A percentile compares a stretch with the other conserved stretches of the same genome.
phyloP scores from a whole-genome alignment of 2,888 invertebrate genomes.

The Ashinkailepas kermadecensis region DNA sequence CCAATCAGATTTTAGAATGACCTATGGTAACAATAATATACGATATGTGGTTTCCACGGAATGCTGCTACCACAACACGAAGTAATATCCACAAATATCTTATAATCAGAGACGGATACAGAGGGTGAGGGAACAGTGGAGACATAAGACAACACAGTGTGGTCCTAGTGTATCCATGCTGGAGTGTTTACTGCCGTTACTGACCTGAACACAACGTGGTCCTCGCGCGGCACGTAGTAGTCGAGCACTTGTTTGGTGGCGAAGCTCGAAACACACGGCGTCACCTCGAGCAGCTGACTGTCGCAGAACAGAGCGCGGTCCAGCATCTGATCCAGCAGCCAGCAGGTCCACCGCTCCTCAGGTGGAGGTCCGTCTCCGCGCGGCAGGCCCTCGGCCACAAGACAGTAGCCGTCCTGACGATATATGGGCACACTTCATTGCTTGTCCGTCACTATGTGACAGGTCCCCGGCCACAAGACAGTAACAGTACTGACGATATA shows the following conservation, averaged over 20 bases:
- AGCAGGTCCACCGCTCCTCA: neutral
- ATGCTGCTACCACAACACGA: too few relatives aligned
- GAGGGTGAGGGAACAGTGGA: too few relatives aligned
- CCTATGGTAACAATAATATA: too few relatives aligned
- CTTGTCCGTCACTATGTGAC: neutral
- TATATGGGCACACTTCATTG: neutral
- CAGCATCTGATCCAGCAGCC: constrained; percentile 9
- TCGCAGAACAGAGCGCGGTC: neutral
- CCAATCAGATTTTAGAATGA: too few relatives aligned
- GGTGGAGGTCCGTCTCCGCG: neutral
- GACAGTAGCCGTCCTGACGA: neutral
- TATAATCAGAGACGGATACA: too few relatives aligned
- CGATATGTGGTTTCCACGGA: too few relatives aligned
- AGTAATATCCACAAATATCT: too few relatives aligned
- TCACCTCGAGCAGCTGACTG: neutral
- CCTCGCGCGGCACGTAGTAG: constrained; percentile 5
- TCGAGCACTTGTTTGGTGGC: neutral
- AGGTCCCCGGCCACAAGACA: neutral
- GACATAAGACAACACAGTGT: too few relatives aligned
- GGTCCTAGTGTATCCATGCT: too few relatives aligned
- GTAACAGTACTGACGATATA: neutral
- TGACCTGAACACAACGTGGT: neutral
- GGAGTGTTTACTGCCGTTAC: neutral
- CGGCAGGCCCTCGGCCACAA: neutral
- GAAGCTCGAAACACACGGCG: neutral